Base-by-base conservation (phyloP, 2,113 vertebrate species). In the Caranx melampygus region DNA sequence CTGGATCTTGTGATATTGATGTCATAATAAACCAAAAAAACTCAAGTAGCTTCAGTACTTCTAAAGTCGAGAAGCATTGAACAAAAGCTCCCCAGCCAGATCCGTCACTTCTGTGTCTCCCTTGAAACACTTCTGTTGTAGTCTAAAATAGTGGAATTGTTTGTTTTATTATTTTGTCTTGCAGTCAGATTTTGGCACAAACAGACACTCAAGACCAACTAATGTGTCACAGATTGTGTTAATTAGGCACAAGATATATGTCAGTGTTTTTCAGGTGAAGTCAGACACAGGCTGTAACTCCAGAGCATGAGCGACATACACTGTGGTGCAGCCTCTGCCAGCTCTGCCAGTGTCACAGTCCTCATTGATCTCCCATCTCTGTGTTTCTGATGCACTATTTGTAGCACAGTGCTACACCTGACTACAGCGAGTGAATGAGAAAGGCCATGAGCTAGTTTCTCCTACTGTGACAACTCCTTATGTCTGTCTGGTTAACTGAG, bases 281-380 rank as follows among this genome's bases (percentile, higher is more conserved):
- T 12, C 21, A 54, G 72, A 73, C 66, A n/a, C 34, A 26, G 58
- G 47, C 75, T 82, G 60, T 21, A 62, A 61, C 44, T 64, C 51
- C 40, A 47, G 75, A 82, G 80, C 42, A n/a, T 15, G n/a, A 9
- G 31, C 18, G 69, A 69, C 45, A 18, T 33, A 55, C 65, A 62
- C 61, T 71, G 69, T 63, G 61, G 72, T 71, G 80, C 82, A 63
- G 51, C n/a, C 58, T 73, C 70, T 83, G 64, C 80, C 79, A 66
- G 68, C 78, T 83, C 71, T 51, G 73, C 73, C 81, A 54, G 80
- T 81, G 86, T 74, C 82, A 82, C 61, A 70, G 74, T 68, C 75
- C 86, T 78, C 69, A 83, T 73, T 90, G 83, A 90, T 76, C 88
- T 75, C 52, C 75, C 81, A 68, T 68, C 84, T 79, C 74, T 13